Evolutionary conservation across 2,113 vertebrate species (phyloP), one percentile per base, ranked within the genome.

Genomic region (Rynchops niger): DNA sequence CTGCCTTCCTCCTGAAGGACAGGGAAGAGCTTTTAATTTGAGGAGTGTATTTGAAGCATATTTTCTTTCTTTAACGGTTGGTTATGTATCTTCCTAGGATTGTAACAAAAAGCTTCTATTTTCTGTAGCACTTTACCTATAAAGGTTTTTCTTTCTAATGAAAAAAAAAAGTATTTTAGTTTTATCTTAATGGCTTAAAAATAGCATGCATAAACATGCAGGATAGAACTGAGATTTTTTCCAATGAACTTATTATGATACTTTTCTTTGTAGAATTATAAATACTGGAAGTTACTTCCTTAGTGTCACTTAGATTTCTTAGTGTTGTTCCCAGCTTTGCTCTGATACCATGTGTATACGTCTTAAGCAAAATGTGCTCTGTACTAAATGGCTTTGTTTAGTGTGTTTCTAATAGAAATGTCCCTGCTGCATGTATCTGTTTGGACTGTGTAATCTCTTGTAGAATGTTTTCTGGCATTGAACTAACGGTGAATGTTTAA

Each of bases 391-490:
- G 40, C 69, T 93, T 94, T 97, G 53, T 88, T 94, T 91, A 89
- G 81, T 79, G 66, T 90, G 55, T 92, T 95, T 95, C 71, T 93
- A 81, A 89, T 85, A 95, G 90, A 87, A 92, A 81, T 67, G 65
- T 91, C 69, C 43, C 58, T 84, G 78, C 88, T 79, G 45, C 85
- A 83, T 83, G 82, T 59, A 93, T 92, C 87, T 83, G 65, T 77
- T 80, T 72, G 50, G 53, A 89, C 66, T 94, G 87, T 82, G 85
- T 93, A 93, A 91, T 96, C 90, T 95, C 92, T 82, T 72, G 15
- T 87, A 94, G 87, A 94, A 80, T 77, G 74, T 53, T 90, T 85
- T 90, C 96, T 96, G 95, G 85, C 85, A 58, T 73, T 94, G 79
- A 93, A 72, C 40, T 72, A 62, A 82, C 69, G 71, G 32, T 45